Evolutionary conservation across 2,113 vertebrate species (phyloP).

Genomic region (Emydura subglobosa): DNA sequence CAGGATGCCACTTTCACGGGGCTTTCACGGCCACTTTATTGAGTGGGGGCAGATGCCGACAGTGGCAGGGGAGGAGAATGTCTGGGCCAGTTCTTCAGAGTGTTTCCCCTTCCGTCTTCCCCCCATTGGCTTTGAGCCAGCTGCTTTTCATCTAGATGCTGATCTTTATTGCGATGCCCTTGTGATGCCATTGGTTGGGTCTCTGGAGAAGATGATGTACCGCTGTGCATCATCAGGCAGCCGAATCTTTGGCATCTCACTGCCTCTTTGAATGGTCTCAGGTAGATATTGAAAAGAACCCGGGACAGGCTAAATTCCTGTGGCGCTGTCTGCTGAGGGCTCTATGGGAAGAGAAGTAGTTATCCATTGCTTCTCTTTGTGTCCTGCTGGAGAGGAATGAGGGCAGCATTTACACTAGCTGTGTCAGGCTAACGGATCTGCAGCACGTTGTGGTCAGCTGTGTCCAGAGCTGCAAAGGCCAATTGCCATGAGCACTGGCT

Average conservation of each 20-base stretch:
- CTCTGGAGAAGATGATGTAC: neutral
- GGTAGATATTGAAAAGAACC: neutral
- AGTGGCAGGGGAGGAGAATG: neutral
- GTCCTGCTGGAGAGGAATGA: neutral
- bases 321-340: neutral
- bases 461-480: neutral
- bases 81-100: neutral
- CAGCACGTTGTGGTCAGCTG: neutral
- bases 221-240: neutral
- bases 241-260: neutral
- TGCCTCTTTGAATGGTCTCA: neutral
- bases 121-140: neutral
- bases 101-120: neutral
- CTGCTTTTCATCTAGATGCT: neutral
- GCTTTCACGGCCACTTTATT: neutral
- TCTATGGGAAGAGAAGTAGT: neutral
- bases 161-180: neutral
- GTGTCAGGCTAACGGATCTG: neutral
- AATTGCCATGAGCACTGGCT: neutral
- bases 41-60: neutral
- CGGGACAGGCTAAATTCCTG: neutral
- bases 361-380: neutral
- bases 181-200: neutral
- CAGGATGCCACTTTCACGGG: neutral
- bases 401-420: fast-evolving